Evolutionary conservation across 2,888 invertebrate genomes (phyloP), one percentile per base, ranked within the genome.

Genomic region (Euphydryas editha): DNA sequence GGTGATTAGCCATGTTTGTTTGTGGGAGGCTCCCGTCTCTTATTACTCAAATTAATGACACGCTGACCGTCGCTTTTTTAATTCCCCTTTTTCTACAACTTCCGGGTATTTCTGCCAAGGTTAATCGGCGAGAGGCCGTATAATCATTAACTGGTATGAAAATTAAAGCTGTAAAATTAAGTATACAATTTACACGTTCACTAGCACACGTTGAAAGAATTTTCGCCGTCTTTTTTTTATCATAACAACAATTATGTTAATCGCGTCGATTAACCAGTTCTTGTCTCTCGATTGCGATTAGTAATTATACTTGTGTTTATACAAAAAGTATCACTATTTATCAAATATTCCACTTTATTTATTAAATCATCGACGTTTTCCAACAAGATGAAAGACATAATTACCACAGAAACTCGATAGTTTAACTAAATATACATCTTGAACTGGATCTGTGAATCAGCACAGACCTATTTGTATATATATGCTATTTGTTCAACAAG

Each of bases 381-480:
- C 42, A 51, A 51, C 20, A 2, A 47, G 18, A 47, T 18, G 59
- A 44, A 37, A 63, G 62, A 60, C 65, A 60, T 57, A 59, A 57
- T 57, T 64, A 65, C 67, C 46, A 39, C 49, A 49, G 71, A 55
- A 71, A 71, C 62, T 51, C 62, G 69, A 71, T 60, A 67, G 67
- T 59, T 37, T 56, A 67, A 67, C 69, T 65, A 67, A 69, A 71
- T 67, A 69, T 64, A 69, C 69, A 54, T 51, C n/a, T 10, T 17
- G 62, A 62, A 61, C 69, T 65, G 65, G 58, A 63, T 61, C 46
- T 59, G 55, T 71, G 71, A 71, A 65, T 71, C 71, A 71, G 58
- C 60, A 47, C 20, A 49, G 37, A 37, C 56, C 59, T 65, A 65
- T 65, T 69, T 64, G 67, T 69, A 63, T 66, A n/a, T n/a, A 62